Percentiles rank a stretch among this genome's conserved stretches.
phyloP scores from a whole-genome alignment of 1,140 invertebrate genomes.

The Trinorchestia longiramus region DNA sequence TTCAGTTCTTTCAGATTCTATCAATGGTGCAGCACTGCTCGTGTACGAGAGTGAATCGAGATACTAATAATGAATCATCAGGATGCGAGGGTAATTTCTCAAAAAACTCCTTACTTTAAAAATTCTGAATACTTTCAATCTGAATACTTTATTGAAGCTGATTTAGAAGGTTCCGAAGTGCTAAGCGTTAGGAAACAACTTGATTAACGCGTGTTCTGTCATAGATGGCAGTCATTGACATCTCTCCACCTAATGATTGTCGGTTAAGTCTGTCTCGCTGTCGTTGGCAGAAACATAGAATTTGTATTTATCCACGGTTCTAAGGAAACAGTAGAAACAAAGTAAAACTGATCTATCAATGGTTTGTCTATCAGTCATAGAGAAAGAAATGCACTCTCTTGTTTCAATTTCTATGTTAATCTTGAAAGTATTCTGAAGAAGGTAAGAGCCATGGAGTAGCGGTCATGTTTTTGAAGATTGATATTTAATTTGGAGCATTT shows the following conservation, averaged over 20 bases:
- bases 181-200: neutral
- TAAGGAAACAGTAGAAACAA: neutral
- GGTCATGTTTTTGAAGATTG: no score
- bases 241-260: neutral
- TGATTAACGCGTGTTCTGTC: no score
- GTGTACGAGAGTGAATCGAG: neutral
- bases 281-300: neutral
- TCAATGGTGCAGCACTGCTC: no score
- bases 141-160: neutral
- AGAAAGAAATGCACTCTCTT: no score
- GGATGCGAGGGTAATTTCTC: no score
- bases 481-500: no score
- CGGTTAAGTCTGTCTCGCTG: neutral
- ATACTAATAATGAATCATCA: neutral
- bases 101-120: no score
- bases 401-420: no score
- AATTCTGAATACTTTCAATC: neutral
- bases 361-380: no score
- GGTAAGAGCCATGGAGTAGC: no score
- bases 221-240: neutral
- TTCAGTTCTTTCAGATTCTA: no score
- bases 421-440: no score
- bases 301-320: neutral
- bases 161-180: neutral
- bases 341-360: neutral